These are phyloP conservation scores for Napeogenes sylphis DNA, from an alignment of 2,888 invertebrate species.

Conservation along the genomic window DNA sequence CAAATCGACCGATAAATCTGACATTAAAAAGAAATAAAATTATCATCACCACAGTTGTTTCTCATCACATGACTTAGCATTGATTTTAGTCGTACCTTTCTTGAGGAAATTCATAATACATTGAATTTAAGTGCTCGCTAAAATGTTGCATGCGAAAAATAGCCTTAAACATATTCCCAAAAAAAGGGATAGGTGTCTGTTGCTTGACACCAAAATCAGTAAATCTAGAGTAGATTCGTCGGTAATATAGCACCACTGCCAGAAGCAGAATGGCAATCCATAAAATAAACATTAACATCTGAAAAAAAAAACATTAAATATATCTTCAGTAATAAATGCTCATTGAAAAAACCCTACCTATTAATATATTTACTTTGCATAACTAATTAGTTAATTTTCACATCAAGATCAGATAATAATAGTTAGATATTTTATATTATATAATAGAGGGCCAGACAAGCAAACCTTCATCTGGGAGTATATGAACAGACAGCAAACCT, in stretches of 20 bases:
- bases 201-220: constrained; percentile 40
- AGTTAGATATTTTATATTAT: no score
- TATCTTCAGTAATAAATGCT: no score
- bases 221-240: constrained; percentile 40
- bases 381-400: no score
- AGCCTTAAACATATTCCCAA: constrained; percentile 37
- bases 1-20: constrained; percentile 58
- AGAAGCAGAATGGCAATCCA: constrained; percentile 36
- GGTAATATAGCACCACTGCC: constrained; percentile 39
- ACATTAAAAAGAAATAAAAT: constrained; percentile 1
- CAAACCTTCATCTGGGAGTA: no score
- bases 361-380: no score
- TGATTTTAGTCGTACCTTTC: constrained; percentile 38
- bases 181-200: constrained; percentile 36
- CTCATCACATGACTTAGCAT: no score
- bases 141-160: constrained; percentile 37
- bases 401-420: no score
- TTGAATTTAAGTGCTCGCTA: constrained; percentile 30
- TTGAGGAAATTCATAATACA: constrained; percentile 39
- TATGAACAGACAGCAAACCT: no score
- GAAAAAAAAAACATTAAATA: constrained; percentile 8
- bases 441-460: no score
- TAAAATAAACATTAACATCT: constrained; percentile 41
- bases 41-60: background rate
- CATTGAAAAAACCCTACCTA: no score